These are phyloP conservation scores for Carassius carassius DNA, from an alignment of 2,113 vertebrate genomes.

Conservation along the genomic window DNA sequence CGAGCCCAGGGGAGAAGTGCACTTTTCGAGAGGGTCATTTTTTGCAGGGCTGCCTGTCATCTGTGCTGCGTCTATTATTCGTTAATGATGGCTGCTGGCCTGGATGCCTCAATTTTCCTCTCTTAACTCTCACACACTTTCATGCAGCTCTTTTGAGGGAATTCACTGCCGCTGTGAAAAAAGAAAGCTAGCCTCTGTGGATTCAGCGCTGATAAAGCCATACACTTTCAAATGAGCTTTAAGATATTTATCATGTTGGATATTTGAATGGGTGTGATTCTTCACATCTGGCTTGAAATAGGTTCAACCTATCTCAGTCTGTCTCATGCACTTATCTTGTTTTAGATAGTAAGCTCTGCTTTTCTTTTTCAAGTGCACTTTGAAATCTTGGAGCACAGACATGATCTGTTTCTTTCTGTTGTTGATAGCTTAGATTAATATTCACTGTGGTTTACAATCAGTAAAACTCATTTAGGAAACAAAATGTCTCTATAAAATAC, in stretches of 20 bases:
- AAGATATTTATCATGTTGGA: background rate
- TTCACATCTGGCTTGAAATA: too few relatives aligned
- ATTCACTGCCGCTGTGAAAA: background rate
- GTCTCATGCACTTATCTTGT: too few relatives aligned
- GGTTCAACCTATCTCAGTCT: too few relatives aligned
- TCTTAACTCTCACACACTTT: background rate
- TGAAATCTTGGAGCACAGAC: too few relatives aligned
- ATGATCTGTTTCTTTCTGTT: too few relatives aligned
- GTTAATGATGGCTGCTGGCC: constrained; percentile 15
- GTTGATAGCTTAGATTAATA: too few relatives aligned
- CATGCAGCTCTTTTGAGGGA: background rate
- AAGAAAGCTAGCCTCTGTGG: background rate
- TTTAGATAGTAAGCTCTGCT: too few relatives aligned
- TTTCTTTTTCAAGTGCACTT: too few relatives aligned
- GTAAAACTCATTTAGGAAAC: too few relatives aligned
- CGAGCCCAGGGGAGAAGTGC: constrained; percentile 30
- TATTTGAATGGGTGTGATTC: too few relatives aligned
- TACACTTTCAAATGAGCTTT: background rate
- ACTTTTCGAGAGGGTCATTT: constrained; percentile 22
- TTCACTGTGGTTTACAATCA: too few relatives aligned
- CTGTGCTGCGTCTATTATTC: constrained; percentile 13
- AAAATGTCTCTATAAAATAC: background rate
- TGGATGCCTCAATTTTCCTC: constrained; percentile 21
- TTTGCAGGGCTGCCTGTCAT: background rate
- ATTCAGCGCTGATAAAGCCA: background rate